A percentile compares a stretch with the other conserved stretches of the same genome.
Evolutionary conservation across 2,113 vertebrate genomes (phyloP).

Genomic region (Naja naja): DNA sequence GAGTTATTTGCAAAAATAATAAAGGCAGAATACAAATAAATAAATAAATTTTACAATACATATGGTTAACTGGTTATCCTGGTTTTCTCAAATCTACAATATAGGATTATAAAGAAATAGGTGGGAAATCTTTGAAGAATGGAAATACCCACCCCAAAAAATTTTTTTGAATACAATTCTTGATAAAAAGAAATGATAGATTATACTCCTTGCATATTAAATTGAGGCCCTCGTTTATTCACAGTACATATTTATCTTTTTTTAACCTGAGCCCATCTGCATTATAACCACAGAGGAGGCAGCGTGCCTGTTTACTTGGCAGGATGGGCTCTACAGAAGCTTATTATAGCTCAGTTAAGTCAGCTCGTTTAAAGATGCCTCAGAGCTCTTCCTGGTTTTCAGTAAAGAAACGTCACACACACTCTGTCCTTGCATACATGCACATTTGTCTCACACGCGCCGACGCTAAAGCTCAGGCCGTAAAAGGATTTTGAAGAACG

Average conservation of each 20-base stretch:
- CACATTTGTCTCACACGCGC: background rate
- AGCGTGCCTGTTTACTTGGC: background rate
- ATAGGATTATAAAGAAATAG: background rate
- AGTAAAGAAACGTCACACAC: background rate
- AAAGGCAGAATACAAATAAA: background rate
- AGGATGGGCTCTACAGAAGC: background rate
- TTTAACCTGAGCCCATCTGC: no score
- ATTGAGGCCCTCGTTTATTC: background rate
- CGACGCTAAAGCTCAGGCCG: background rate
- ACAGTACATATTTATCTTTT: background rate
- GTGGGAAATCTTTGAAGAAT: background rate
- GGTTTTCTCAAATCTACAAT: background rate
- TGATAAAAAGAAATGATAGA: background rate
- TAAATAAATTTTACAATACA: background rate
- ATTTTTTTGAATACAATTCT: background rate
- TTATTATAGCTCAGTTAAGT: background rate
- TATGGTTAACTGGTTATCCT: background rate
- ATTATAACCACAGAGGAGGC: background rate
- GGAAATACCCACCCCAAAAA: fast-evolving
- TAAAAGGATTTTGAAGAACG: background rate
- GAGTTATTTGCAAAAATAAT: background rate
- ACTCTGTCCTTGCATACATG: background rate
- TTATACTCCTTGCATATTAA: background rate
- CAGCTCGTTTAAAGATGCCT: background rate
- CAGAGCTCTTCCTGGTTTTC: background rate